Evolutionary conservation across 1,140 invertebrate genomes (phyloP).

Genomic region (Ditylenchus dipsaci): DNA sequence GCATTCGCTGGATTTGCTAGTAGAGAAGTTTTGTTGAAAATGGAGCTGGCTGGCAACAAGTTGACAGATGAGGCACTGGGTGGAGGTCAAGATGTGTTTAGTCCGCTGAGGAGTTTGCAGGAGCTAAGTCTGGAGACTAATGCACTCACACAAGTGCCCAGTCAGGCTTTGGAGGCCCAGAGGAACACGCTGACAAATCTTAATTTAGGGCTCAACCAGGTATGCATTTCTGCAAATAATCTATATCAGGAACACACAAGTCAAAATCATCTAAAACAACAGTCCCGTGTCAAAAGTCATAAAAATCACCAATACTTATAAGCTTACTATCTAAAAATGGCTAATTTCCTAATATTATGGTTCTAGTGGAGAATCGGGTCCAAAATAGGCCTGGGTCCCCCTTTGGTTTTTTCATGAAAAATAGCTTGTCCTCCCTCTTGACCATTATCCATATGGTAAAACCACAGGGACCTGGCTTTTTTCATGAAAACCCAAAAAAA

Average conservation of each 20-base stretch:
- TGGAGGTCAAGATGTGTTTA: conserved; percentile 35
- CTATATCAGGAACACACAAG: not conserved
- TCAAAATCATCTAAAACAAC: no score
- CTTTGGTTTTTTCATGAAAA: no score
- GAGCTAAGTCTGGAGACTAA: conserved; percentile 58
- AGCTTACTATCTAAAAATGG: no score
- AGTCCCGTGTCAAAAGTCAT: no score
- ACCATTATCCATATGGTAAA: no score
- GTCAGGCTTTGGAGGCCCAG: conserved; percentile 49
- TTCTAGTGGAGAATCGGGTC: no score
- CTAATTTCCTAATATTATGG: no score
- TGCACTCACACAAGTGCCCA: conserved; percentile 50
- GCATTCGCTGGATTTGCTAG: conserved; percentile 43
- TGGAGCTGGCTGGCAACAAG: conserved; percentile 54
- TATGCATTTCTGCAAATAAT: conserved; percentile 14
- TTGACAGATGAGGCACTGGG: conserved; percentile 41
- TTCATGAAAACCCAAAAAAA: no score
- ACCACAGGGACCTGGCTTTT: no score
- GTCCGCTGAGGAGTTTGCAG: conserved; percentile 48
- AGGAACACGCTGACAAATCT: conserved; percentile 50
- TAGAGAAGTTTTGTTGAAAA: conserved; percentile 48
- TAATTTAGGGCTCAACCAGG: conserved; percentile 55
- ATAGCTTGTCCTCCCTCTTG: no score
- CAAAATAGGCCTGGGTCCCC: no score
- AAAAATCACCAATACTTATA: no score